A percentile compares a stretch with the other conserved stretches of the same genome.
phyloP scores from a whole-genome alignment of 2,797 vertebrate species.

The Aphelocoma californica region DNA sequence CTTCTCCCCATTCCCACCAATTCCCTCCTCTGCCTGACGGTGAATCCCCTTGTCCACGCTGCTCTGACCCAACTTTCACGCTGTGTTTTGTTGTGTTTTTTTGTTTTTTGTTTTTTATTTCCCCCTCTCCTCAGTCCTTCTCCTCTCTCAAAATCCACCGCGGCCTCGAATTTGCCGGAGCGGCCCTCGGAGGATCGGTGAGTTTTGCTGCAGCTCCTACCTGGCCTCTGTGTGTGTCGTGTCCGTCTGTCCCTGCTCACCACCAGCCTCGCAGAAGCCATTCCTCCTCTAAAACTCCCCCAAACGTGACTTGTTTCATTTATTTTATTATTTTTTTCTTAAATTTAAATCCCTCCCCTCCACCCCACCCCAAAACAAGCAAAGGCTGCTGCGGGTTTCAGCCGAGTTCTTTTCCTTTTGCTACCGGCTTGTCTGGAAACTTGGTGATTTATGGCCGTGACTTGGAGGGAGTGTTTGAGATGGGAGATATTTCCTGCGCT shows the following conservation, averaged over 20 bases:
- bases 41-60: not conserved
- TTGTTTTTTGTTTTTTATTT: not conserved
- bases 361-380: not conserved
- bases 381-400: not conserved
- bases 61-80: conserved; percentile 66
- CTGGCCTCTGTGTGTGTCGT: not conserved
- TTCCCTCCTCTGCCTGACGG: fast-evolving
- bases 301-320: not conserved
- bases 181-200: conserved; percentile 76
- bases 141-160: conserved; percentile 68
- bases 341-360: not conserved
- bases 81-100: not conserved
- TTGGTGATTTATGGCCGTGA: conserved; percentile 9
- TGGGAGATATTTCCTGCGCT: conserved; percentile 34
- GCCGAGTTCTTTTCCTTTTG: not conserved
- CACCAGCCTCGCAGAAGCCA: not conserved
- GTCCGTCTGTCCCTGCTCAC: not conserved
- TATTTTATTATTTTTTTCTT: too few species aligned
- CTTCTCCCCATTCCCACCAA: not conserved
- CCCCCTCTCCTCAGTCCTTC: conserved; percentile 56
- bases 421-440: conserved; percentile 14
- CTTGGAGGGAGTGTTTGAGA: conserved; percentile 1
- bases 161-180: conserved; percentile 68
- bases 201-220: conserved; percentile 54
- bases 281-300: not conserved